Evolutionary conservation across 2,113 vertebrate genomes (phyloP).

Genomic region (Hystrix brachyura): DNA sequence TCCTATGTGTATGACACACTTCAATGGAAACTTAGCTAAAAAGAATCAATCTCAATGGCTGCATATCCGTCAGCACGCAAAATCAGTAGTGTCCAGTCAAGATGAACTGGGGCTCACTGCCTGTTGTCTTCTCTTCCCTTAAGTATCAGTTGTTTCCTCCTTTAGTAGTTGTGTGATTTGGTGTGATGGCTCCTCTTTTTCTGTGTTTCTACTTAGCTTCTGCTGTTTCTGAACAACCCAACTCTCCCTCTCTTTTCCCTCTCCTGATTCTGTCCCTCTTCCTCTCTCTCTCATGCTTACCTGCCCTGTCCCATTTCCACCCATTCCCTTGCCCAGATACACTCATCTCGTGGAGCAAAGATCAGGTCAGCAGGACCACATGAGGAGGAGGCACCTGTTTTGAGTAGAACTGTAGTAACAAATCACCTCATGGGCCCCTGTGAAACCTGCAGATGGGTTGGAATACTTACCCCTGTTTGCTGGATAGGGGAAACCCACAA

Average conservation of each 20-base stretch:
- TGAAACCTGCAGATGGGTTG: background rate
- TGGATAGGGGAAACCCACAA: background rate
- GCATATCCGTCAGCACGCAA: background rate
- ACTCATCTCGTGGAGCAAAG: background rate
- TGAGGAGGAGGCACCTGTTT: background rate
- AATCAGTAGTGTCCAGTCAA: background rate
- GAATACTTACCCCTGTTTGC: background rate
- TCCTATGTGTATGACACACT: background rate
- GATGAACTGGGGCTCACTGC: background rate
- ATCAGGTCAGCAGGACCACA: background rate
- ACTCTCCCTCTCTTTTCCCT: too few species aligned
- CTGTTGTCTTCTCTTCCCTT: too few species aligned
- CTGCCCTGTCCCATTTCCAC: too few species aligned
- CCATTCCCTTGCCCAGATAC: background rate
- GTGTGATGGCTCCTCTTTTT: background rate
- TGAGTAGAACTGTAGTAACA: background rate
- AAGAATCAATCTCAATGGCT: background rate
- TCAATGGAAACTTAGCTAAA: constrained; percentile 31
- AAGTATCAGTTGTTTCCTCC: background rate
- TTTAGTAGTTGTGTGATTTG: background rate
- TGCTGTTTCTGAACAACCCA: background rate
- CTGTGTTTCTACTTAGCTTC: background rate
- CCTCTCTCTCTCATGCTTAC: background rate
- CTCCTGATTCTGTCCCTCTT: rapidly evolving
- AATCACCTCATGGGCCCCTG: background rate